Conservation (phyloP, 2,113 vertebrate genomes). For the Gasterosteus aculeatus region DNA sequence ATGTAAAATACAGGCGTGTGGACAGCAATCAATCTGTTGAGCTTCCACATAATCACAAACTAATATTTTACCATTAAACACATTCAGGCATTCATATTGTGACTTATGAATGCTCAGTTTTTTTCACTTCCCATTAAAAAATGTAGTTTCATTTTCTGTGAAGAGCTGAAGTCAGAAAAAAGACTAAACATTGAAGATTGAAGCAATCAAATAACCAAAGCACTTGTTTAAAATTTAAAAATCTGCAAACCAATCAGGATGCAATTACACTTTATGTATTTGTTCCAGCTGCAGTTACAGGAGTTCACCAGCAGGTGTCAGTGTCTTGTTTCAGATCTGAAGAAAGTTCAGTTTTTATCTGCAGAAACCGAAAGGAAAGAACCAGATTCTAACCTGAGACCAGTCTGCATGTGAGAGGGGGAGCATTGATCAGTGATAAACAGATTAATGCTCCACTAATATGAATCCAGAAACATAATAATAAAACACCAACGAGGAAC, state of each 20-base stretch:
- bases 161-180: neutral
- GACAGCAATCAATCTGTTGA: neutral
- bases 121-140: neutral
- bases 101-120: neutral
- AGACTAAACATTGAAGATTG: neutral
- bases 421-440: neutral
- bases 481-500: neutral
- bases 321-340: neutral
- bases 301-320: conserved; percentile 11
- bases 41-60: neutral
- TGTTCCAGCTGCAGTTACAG: neutral
- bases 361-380: neutral
- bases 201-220: neutral
- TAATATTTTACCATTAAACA: neutral
- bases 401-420: neutral
- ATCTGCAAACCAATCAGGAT: neutral
- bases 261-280: neutral
- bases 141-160: too few relatives aligned
- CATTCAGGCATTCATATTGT: neutral
- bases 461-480: neutral
- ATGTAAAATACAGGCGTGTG: neutral
- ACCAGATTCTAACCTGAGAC: neutral
- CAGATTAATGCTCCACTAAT: neutral
- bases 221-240: neutral
- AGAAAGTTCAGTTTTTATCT: neutral